phyloP scores from a whole-genome alignment of 1,140 invertebrate species.

The Andrena cerasifolii region DNA sequence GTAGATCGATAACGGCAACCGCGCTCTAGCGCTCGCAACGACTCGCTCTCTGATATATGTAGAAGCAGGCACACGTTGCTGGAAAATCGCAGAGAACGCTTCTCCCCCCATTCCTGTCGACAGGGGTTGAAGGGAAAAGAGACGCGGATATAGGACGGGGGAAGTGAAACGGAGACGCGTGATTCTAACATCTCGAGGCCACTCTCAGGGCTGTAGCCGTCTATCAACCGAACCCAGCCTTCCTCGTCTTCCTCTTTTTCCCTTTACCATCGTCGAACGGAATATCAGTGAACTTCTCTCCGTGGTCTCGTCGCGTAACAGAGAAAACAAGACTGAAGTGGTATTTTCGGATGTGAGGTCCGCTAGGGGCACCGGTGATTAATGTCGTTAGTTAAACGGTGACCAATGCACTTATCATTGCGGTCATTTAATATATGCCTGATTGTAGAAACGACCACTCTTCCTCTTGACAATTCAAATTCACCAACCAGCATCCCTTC shows the following conservation, averaged over 20 bases:
- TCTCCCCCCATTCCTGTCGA: slow-evolving; percentile 1
- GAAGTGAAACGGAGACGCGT: slow-evolving; percentile 1
- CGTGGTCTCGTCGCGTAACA: slow-evolving; percentile 30
- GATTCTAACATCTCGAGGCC: slow-evolving; percentile 53
- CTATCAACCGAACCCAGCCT: slow-evolving; percentile 8
- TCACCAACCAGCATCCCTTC: no score
- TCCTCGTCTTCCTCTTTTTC: no score
- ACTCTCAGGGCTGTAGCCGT: slow-evolving; percentile 55
- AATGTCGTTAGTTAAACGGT: background rate
- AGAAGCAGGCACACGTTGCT: slow-evolving; percentile 63
- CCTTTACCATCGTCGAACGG: background rate
- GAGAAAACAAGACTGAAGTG: slow-evolving; percentile 10
- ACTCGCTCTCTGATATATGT: slow-evolving; percentile 62
- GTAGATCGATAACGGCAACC: slow-evolving; percentile 77
- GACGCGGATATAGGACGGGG: background rate
- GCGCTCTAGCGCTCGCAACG: slow-evolving; percentile 54
- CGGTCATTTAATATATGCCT: no score
- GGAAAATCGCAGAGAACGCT: slow-evolving; percentile 67
- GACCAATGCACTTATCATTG: background rate
- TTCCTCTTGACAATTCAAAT: no score
- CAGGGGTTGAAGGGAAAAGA: slow-evolving; percentile 58
- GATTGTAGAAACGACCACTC: no score
- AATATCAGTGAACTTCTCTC: background rate
- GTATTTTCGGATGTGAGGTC: background rate
- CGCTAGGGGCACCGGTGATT: background rate